A percentile compares a stretch with the other conserved stretches of the same genome.
These are phyloP conservation scores for Platichthys flesus DNA, from an alignment of 2,113 vertebrate genomes.

Conservation along the genomic window DNA sequence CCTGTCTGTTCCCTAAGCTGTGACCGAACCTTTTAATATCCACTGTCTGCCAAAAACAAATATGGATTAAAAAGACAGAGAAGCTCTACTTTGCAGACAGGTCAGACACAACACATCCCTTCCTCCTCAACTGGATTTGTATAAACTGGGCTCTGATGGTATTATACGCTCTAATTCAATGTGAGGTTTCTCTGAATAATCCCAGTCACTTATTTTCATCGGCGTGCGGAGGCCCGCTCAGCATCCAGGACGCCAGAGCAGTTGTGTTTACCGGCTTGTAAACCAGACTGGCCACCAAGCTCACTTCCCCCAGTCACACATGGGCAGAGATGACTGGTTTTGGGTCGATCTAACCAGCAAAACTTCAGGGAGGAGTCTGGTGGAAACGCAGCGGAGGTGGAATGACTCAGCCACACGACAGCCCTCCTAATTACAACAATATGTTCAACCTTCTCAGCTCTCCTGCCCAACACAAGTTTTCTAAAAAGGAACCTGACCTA, in stretches of 20 bases:
- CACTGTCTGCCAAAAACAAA: conserved; percentile 30
- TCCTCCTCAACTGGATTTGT: not conserved
- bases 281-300: no score
- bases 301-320: no score
- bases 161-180: not conserved
- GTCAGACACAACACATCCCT: conserved; percentile 10
- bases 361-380: not conserved
- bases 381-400: conserved; percentile 40
- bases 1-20: conserved; percentile 15
- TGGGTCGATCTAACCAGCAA: no score
- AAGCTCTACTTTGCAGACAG: conserved; percentile 13
- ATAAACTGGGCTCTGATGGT: not conserved
- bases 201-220: not conserved
- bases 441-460: conserved; percentile 59
- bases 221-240: conserved; percentile 20
- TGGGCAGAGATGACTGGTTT: no score
- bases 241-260: conserved; percentile 37
- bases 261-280: no score
- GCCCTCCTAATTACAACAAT: conserved; percentile 66
- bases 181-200: conserved; percentile 2
- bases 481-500: conserved; percentile 69
- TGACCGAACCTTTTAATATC: conserved; percentile 39
- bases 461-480: conserved; percentile 36
- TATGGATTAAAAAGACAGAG: conserved; percentile 33
- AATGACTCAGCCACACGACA: conserved; percentile 55